Evolutionary conservation across 1,140 invertebrate genomes (phyloP).

Genomic region (Metaphire vulgaris): DNA sequence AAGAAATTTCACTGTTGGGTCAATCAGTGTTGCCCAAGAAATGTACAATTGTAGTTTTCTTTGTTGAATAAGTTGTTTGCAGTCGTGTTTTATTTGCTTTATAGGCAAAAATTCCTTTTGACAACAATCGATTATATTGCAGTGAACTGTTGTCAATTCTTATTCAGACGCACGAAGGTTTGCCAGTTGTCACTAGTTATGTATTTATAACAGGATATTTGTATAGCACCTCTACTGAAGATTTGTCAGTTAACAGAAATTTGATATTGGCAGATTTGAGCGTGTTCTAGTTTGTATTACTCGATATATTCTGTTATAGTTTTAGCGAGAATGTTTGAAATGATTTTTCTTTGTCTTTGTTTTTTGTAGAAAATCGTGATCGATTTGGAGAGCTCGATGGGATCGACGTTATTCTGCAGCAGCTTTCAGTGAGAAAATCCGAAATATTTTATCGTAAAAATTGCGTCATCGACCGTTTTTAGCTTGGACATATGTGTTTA

Average conservation of each 20-base stretch:
- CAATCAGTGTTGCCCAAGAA: too few relatives aligned
- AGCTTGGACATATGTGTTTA: too few relatives aligned
- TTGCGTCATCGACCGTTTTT: too few relatives aligned
- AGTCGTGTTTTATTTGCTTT: too few relatives aligned
- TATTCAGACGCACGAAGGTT: slow-evolving; percentile 75
- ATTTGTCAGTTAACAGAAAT: neutral
- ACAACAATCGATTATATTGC: slow-evolving; percentile 90
- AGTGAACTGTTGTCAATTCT: slow-evolving; percentile 94
- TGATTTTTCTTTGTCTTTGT: too few relatives aligned
- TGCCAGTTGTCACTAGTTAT: neutral
- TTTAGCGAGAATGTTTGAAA: too few relatives aligned
- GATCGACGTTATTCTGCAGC: slow-evolving; percentile 91
- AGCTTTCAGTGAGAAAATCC: slow-evolving; percentile 70
- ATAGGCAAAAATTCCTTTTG: slow-evolving; percentile 79
- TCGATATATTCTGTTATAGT: too few relatives aligned
- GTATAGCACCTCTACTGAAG: neutral
- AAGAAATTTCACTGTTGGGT: too few relatives aligned
- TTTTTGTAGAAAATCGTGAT: slow-evolving; percentile 57
- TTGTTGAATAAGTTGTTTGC: too few relatives aligned
- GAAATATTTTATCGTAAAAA: too few relatives aligned
- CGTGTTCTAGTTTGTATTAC: neutral
- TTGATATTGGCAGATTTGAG: neutral
- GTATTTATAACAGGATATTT: neutral
- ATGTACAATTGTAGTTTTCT: too few relatives aligned
- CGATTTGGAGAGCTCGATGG: slow-evolving; percentile 85